These are phyloP conservation scores for Cybosia mesomella DNA, from an alignment of 2,888 invertebrate species.

Conservation along the genomic window DNA sequence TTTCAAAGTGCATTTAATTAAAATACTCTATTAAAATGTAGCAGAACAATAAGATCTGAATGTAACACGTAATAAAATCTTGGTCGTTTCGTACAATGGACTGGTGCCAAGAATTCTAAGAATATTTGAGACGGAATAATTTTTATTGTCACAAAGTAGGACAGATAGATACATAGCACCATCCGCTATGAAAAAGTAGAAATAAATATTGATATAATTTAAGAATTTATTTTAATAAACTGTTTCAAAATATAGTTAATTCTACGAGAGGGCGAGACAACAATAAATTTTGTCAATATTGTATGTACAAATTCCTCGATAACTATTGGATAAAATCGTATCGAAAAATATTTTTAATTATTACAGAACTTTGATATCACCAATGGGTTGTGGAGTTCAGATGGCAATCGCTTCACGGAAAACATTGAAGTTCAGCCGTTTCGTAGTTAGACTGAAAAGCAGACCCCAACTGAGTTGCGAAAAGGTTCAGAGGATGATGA, in stretches of 20 bases:
- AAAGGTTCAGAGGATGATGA: too few species aligned
- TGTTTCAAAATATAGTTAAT: not conserved
- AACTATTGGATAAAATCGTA: not conserved
- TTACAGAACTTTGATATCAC: too few species aligned
- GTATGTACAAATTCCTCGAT: too few species aligned
- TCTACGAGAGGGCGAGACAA: not conserved
- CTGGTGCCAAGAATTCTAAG: constrained; percentile 48
- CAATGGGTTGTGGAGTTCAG: too few species aligned
- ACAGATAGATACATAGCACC: constrained; percentile 38
- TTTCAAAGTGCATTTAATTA: constrained; percentile 28
- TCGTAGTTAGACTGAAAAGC: too few species aligned
- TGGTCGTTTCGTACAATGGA: constrained; percentile 25
- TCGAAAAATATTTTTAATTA: not conserved
- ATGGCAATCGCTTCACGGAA: too few species aligned
- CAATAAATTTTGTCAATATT: not conserved
- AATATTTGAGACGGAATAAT: constrained; percentile 42
- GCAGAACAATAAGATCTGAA: constrained; percentile 36
- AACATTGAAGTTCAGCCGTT: too few species aligned
- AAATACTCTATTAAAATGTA: constrained; percentile 34
- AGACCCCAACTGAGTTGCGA: too few species aligned
- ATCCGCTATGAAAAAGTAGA: constrained; percentile 16
- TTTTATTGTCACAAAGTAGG: constrained; percentile 51
- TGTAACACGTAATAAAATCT: constrained; percentile 37
- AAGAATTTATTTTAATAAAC: constrained; percentile 11
- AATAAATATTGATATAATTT: constrained; percentile 12